Conservation (phyloP, 2,888 invertebrate species). For the Corbicula japonica region DNA sequence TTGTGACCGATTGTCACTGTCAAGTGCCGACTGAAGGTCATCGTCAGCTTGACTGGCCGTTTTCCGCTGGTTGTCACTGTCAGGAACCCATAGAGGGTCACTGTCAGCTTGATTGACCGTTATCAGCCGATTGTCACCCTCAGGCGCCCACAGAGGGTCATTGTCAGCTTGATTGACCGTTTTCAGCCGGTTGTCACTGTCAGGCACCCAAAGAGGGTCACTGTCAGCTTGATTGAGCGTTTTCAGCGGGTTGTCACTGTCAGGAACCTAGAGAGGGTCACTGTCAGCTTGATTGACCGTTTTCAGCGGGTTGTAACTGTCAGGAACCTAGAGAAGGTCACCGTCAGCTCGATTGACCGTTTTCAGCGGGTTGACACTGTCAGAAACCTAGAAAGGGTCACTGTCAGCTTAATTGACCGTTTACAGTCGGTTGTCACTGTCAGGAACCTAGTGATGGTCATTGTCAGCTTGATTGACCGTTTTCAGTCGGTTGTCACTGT, state of each 20-base stretch:
- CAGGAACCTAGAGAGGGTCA: conserved; percentile 21
- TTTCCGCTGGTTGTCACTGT: conserved; percentile 21
- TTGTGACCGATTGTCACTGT: conserved; percentile 27
- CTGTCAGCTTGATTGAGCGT: conserved; percentile 3
- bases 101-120: conserved; percentile 14
- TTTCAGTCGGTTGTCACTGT: no score
- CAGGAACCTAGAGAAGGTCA: conserved; percentile 23
- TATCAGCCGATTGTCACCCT: conserved; percentile 27
- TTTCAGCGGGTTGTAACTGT: conserved; percentile 20
- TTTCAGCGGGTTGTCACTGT: conserved; percentile 3
- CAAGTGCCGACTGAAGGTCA: conserved; percentile 29
- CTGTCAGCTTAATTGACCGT: not conserved
- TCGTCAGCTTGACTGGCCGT: conserved; percentile 18
- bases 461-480: not conserved
- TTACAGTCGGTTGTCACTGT: not conserved
- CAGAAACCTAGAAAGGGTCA: conserved; percentile 7
- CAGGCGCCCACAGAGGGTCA: conserved; percentile 28
- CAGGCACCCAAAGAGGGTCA: conserved; percentile 27
- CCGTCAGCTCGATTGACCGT: conserved; percentile 13
- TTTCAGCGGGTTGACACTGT: conserved; percentile 4
- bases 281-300: not conserved
- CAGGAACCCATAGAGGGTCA: conserved; percentile 27
- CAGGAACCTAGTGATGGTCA: conserved; percentile 4
- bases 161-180: conserved; percentile 9
- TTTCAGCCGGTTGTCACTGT: conserved; percentile 20